phyloP scores from a whole-genome alignment of 2,888 invertebrate species.

The Lingula anatina region DNA sequence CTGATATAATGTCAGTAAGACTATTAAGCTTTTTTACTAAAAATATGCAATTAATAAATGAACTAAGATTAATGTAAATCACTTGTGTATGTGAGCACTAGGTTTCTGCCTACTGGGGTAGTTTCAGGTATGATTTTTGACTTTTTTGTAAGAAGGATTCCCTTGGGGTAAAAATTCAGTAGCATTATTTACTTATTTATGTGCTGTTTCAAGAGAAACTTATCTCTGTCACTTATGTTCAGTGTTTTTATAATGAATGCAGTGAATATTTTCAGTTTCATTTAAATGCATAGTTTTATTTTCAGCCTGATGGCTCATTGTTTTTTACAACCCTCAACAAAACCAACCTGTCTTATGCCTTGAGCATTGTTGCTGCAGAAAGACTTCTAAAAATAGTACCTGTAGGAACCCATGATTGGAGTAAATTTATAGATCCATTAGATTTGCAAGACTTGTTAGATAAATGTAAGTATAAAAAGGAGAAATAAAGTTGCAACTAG shows the following conservation, averaged over 20 bases:
- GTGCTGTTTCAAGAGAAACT: background rate
- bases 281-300: slow-evolving; percentile 8
- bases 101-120: no score
- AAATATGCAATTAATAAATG: no score
- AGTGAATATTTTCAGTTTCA: background rate
- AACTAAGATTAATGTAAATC: no score
- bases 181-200: background rate
- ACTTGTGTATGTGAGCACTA: no score
- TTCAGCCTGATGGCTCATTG: slow-evolving; percentile 55
- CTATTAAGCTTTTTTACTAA: no score
- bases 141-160: no score
- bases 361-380: slow-evolving; percentile 73
- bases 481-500: no score
- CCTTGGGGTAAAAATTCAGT: background rate
- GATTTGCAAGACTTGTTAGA: slow-evolving; percentile 60
- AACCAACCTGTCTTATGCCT: slow-evolving; percentile 63
- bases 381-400: slow-evolving; percentile 70
- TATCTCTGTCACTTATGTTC: slow-evolving; percentile 4
- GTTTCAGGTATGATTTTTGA: no score
- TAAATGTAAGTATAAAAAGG: slow-evolving; percentile 67
- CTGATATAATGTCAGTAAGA: no score
- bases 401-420: slow-evolving; percentile 82
- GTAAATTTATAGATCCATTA: slow-evolving; percentile 78
- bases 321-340: slow-evolving; percentile 60
- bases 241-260: no score